Evolutionary conservation across 2,113 vertebrate genomes (phyloP).

Genomic region (Hypomesus transpacificus): DNA sequence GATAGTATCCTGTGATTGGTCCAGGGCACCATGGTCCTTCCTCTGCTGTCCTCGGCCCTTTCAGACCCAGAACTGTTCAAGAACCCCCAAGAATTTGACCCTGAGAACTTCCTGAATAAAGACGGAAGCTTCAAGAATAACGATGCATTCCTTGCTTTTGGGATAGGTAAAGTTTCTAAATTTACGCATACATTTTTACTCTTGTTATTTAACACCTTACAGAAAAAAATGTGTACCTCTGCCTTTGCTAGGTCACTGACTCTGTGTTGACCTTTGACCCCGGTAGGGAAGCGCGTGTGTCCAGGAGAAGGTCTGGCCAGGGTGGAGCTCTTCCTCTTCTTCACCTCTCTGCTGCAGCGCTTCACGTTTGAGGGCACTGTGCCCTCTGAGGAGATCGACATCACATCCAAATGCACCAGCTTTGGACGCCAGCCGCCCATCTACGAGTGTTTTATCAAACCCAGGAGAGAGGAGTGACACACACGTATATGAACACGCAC

Average conservation of each 20-base stretch:
- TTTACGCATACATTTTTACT: not conserved
- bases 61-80: constrained; percentile 44
- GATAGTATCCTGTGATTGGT: not conserved
- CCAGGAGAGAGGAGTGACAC: constrained; percentile 6
- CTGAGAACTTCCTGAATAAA: constrained; percentile 55
- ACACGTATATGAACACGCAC: not conserved
- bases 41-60: constrained; percentile 54
- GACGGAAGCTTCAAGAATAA: constrained; percentile 47
- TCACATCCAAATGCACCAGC: constrained; percentile 20
- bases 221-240: too few species aligned
- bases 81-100: constrained; percentile 51
- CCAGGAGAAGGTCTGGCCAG: constrained; percentile 44
- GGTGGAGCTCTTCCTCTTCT: constrained; percentile 42
- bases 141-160: constrained; percentile 58
- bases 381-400: constrained; percentile 35
- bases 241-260: not conserved
- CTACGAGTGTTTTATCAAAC: constrained; percentile 35
- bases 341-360: constrained; percentile 44
- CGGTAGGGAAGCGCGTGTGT: constrained; percentile 41
- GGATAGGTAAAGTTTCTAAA: constrained; percentile 42
- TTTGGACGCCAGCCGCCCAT: constrained; percentile 31
- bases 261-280: not conserved
- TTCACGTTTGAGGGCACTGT: constrained; percentile 41
- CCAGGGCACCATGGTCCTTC: constrained; percentile 54
- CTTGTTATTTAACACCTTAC: not conserved